Conservation (phyloP, 2,888 invertebrate genomes). For the Furcula furcula region DNA sequence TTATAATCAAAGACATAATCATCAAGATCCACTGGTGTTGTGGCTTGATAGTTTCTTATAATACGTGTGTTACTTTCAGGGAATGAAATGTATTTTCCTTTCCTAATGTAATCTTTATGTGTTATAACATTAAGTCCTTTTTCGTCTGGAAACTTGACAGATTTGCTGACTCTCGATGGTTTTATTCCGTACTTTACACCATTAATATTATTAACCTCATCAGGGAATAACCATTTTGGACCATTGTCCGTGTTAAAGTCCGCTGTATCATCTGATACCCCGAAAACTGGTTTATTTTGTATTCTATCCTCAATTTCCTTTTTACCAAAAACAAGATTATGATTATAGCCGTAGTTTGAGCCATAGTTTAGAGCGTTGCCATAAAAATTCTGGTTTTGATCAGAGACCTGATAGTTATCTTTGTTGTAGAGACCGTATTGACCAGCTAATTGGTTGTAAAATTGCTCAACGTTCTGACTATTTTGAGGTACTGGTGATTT, state of each 20-base stretch:
- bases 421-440: conserved; percentile 32
- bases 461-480: conserved; percentile 58
- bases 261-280: too few relatives aligned
- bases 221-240: conserved; percentile 56
- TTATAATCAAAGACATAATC: conserved; percentile 40
- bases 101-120: conserved; percentile 22
- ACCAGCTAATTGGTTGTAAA: conserved; percentile 54
- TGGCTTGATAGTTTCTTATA: conserved; percentile 11
- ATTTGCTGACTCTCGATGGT: conserved; percentile 23
- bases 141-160: conserved; percentile 43
- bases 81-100: conserved; percentile 32
- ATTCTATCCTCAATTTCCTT: conserved; percentile 53
- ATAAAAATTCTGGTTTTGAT: conserved; percentile 18
- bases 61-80: conserved; percentile 16
- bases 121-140: conserved; percentile 3
- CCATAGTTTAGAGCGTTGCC: conserved; percentile 34
- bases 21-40: conserved; percentile 22
- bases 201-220: conserved; percentile 20
- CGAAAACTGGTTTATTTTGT: conserved; percentile 50
- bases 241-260: conserved; percentile 23
- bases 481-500: conserved; percentile 65
- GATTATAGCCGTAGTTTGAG: conserved; percentile 36
- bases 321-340: too few relatives aligned
- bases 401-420: too few relatives aligned
- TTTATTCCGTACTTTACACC: conserved; percentile 17